Evolutionary conservation across 1,140 invertebrate genomes (phyloP), one percentile per base, ranked within the genome.

Genomic region (Harpegnathos saltator): DNA sequence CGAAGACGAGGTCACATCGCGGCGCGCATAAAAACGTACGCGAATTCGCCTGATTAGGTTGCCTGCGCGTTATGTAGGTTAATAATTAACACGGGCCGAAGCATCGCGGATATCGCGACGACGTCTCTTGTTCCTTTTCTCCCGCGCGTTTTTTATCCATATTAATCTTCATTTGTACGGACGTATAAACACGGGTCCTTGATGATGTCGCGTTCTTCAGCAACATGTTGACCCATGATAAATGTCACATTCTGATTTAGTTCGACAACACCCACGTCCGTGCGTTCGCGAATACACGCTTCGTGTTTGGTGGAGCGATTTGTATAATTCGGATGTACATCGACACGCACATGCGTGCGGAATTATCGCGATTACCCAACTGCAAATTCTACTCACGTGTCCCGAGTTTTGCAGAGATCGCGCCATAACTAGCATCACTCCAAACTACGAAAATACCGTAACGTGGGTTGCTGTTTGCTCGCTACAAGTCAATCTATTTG

Each of bases 21-120:
- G 12, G 26, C 29, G 19, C 44, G 69, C 56, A 78, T 50, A 11
- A 78, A 69, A 50, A 78, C 33, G 15, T 3, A 78, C 52, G 75
- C 26, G 63, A 69, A 11, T 69, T 78, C 38, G 58, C 7, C 7
- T 9, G 19, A 33, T 22, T 68, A 38, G 33, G 22, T n/a, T 33
- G 26, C 33, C 29, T 15, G 68, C 33, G 24, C 14, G n/a, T 12
- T 15, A 7, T 78, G 72, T 74, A 68, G 33, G 44, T 69, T 69
- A 68, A 69, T 58, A 78, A 78, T 44, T 44, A 78, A 69, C 54
- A 56, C 9, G 66, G 50, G 52, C 19, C 14, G 19, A 56, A 48
- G 19, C 38, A 68, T 78, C 75, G 29, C 63, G 48, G 24, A 77
- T 63, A 65, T 65, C 44, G 29, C 33, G 9, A 77, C 54, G 7